phyloP scores from a whole-genome alignment of 2,113 vertebrate species.

The Embiotoca jacksoni region DNA sequence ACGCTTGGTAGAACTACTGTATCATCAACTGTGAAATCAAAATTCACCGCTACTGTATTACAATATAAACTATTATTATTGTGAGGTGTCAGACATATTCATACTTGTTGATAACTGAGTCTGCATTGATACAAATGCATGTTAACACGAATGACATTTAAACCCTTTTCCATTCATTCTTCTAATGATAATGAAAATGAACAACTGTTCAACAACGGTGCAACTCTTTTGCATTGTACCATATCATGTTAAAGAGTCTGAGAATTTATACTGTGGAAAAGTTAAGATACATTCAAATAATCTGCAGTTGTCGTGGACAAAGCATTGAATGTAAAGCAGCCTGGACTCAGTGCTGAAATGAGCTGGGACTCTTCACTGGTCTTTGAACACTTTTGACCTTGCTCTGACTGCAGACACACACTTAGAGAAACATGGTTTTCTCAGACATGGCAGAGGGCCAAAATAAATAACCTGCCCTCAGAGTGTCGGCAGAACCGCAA shows the following conservation, averaged over 20 bases:
- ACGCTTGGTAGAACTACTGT: no score
- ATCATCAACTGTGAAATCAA: no score
- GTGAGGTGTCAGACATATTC: no score
- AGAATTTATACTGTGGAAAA: background rate
- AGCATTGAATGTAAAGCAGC: constrained; percentile 4
- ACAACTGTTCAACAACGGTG: no score
- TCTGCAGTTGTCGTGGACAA: background rate
- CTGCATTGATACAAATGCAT: no score
- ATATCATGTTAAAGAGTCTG: background rate
- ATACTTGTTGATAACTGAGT: background rate
- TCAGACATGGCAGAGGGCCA: constrained; percentile 71
- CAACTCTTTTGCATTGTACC: no score
- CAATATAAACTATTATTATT: no score
- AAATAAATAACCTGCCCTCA: constrained; percentile 81
- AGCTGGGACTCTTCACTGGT: constrained; percentile 39
- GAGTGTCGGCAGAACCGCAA: constrained; percentile 83
- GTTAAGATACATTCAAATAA: background rate
- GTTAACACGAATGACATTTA: background rate
- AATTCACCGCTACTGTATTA: no score
- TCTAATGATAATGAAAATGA: no score
- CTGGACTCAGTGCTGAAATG: background rate
- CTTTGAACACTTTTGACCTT: constrained; percentile 77
- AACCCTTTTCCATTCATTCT: no score
- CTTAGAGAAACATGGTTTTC: constrained; percentile 75
- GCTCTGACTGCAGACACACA: constrained; percentile 77